phyloP scores from a whole-genome alignment of 2,797 vertebrate genomes.

The Choloepus didactylus region DNA sequence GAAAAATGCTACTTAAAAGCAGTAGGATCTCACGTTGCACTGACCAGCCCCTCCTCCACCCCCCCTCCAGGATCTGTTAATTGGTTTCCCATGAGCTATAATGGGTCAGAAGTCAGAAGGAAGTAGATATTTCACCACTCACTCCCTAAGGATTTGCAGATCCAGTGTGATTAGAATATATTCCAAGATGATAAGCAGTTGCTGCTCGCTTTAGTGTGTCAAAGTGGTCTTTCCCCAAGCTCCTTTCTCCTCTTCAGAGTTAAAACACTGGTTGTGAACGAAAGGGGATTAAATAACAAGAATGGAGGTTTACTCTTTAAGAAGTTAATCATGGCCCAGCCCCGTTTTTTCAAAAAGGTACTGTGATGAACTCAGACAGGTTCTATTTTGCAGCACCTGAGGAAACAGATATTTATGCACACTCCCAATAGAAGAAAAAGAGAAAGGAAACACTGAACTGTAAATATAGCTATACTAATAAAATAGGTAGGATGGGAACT shows the following conservation, averaged over 20 bases:
- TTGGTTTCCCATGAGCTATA: too few species aligned
- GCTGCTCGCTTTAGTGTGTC: background rate
- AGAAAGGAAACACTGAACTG: background rate
- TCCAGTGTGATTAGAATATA: background rate
- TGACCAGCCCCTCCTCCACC: too few species aligned
- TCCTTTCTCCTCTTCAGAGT: background rate
- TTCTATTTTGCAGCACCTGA: background rate
- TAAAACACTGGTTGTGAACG: background rate
- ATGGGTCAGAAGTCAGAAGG: background rate
- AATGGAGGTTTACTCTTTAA: background rate
- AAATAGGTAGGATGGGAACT: too few species aligned
- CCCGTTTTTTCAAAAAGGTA: background rate
- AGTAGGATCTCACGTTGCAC: too few species aligned
- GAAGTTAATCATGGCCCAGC: background rate
- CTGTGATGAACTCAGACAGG: background rate
- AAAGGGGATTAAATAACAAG: background rate
- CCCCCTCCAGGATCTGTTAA: too few species aligned
- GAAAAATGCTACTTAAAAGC: too few species aligned
- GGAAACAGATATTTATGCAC: background rate
- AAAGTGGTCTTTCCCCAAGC: background rate
- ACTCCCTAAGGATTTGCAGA: background rate
- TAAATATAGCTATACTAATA: too few species aligned
- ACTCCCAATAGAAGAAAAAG: background rate
- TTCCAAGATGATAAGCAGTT: background rate
- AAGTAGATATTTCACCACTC: background rate